Conservation (phyloP, 2,113 vertebrate genomes). For the Carlito syrichta region DNA sequence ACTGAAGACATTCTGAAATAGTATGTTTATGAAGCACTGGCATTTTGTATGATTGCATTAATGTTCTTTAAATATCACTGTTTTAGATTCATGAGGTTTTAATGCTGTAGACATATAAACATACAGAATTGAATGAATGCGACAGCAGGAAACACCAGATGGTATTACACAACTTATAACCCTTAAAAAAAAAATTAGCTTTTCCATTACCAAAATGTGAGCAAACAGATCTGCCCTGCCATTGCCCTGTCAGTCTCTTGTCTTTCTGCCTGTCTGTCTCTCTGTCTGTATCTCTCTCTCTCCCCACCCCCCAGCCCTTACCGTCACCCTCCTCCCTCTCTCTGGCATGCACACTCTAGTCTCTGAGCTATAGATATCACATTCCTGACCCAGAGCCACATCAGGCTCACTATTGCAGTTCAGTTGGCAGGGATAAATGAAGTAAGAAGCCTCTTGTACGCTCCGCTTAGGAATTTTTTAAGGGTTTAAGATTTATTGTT, state of each 20-base stretch:
- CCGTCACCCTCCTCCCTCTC: too few relatives aligned
- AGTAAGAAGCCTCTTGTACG: background rate
- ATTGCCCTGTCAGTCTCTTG: background rate
- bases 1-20: background rate
- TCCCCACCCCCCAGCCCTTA: too few relatives aligned
- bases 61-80: background rate
- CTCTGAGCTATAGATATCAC: background rate
- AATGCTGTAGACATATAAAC: constrained; percentile 30
- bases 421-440: background rate
- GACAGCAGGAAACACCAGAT: constrained; percentile 54
- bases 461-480: background rate
- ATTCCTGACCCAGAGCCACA: background rate
- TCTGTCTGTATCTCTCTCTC: too few relatives aligned
- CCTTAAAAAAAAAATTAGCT: constrained; percentile 31
- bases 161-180: constrained; percentile 37
- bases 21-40: background rate
- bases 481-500: background rate
- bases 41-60: background rate
- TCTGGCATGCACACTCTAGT: background rate
- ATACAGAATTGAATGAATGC: background rate
- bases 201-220: constrained; percentile 39
- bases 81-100: background rate
- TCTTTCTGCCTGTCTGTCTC: too few relatives aligned
- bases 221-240: constrained; percentile 20
- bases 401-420: background rate